A percentile compares a stretch with the other conserved stretches of the same genome.
Evolutionary conservation across 2,113 vertebrate genomes (phyloP).

Genomic region (Cavia aperea): DNA sequence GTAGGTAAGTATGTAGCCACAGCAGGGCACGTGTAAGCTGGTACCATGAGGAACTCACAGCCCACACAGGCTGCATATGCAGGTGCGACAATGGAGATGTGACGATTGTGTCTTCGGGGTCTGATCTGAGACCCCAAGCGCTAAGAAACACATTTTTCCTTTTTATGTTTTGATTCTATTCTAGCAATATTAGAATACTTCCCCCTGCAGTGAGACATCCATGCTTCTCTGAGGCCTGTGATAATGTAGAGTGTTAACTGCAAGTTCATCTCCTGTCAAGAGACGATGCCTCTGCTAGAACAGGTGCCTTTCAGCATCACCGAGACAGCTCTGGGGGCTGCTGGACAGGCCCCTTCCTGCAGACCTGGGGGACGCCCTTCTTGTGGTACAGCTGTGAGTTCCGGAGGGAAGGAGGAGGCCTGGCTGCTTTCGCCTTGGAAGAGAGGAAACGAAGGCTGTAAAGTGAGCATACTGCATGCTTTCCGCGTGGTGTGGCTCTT

Average conservation of each 20-base stretch:
- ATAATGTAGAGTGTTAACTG: background rate
- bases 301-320: background rate
- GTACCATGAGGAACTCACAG: background rate
- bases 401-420: background rate
- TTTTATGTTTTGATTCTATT: background rate
- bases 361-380: accelerated
- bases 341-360: background rate
- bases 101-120: background rate
- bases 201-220: background rate
- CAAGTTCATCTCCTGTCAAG: background rate
- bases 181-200: background rate
- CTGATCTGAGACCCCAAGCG: background rate
- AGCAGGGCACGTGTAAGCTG: background rate
- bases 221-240: background rate
- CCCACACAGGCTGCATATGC: accelerated
- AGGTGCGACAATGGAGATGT: background rate
- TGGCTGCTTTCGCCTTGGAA: too few relatives aligned
- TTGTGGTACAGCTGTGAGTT: accelerated
- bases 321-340: too few relatives aligned
- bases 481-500: accelerated
- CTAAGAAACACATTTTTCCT: background rate
- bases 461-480: accelerated
- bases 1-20: accelerated
- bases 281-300: background rate
- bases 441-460: accelerated